These are phyloP conservation scores for Sarcophilus harrisii DNA, from an alignment of 2,797 vertebrate species.

Conservation along the genomic window DNA sequence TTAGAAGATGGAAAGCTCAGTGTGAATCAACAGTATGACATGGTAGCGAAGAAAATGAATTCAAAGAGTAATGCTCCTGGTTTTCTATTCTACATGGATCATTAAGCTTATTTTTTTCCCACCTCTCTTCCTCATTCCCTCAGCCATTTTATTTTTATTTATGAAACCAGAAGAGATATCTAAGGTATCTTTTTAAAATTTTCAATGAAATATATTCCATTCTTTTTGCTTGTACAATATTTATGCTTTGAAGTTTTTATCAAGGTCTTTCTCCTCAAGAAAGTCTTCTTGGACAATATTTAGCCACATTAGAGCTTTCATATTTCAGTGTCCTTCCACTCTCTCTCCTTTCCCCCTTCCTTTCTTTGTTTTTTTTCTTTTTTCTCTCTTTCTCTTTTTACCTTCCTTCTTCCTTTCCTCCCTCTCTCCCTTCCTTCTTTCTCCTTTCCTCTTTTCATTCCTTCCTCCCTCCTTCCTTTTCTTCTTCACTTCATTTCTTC, in stretches of 20 bases:
- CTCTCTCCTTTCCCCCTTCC: neutral
- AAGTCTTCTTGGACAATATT: neutral
- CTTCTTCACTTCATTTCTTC: neutral
- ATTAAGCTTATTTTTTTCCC: neutral
- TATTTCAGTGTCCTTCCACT: neutral
- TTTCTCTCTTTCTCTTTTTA: no score
- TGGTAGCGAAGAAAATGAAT: neutral
- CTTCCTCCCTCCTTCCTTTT: no score
- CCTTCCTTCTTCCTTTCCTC: no score
- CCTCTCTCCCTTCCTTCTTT: no score
- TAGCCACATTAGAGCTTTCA: neutral
- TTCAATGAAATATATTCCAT: neutral
- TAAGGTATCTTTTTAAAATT: neutral
- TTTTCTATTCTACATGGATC: neutral
- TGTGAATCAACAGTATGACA: neutral
- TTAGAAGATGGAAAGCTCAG: neutral
- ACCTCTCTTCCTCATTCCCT: neutral
- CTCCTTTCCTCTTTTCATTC: no score
- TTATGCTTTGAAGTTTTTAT: neutral
- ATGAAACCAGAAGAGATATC: neutral
- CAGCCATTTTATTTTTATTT: neutral
- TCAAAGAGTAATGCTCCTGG: neutral
- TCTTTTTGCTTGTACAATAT: neutral
- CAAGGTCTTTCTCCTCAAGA: neutral
- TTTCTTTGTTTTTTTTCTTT: no score